Evolutionary conservation across 1,140 invertebrate species (phyloP), one percentile per base, ranked within the genome.

Genomic region (Anoplolepis gracilipes): DNA sequence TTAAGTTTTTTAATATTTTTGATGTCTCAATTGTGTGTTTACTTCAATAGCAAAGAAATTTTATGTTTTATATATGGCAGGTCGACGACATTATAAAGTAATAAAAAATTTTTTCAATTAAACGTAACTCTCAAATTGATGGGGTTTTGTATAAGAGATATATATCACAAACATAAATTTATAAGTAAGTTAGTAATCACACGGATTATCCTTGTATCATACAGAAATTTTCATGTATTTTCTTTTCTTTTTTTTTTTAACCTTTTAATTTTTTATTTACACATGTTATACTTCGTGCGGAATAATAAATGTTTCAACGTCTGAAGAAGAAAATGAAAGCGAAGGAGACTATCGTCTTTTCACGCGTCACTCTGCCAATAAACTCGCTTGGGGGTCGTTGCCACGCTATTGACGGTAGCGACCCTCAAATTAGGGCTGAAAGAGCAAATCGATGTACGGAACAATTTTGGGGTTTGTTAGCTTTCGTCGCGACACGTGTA

Each of bases 201-300:
- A 42, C n/a, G 53, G 10, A 22, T 59, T 25, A 57, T n/a, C 2
- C 16, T 22, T n/a, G 0, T 57, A 57, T 22, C 10, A 57, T 5
- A 57, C 19, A 22, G n/a, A 22, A 7, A 3, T n/a, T n/a, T n/a
- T n/a, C n/a, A n/a, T 57, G 53, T 57, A 57, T 16, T 22, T 13
- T 82, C 2, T 73, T 46, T 73, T 0, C 10, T 72, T n/a, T 84
- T 64, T 28, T n/a, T n/a, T n/a, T n/a, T n/a, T n/a, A n/a, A n/a
- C n/a, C 19, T 49, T 75, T 11, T 73, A 42, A 7, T 72, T 6
- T 72, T 6, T 25, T 42, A 22, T 42, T 30, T 8, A n/a, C 1
- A 13, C n/a, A 69, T 55, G 77, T 79, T 61, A n/a, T 67, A 79
- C 75, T 82, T 75, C n/a, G 49, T n/a, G 8, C 46, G 16, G 76